Conservation (phyloP, 92 coral and sea anemone species). For the Epizoanthus rinbou region DNA sequence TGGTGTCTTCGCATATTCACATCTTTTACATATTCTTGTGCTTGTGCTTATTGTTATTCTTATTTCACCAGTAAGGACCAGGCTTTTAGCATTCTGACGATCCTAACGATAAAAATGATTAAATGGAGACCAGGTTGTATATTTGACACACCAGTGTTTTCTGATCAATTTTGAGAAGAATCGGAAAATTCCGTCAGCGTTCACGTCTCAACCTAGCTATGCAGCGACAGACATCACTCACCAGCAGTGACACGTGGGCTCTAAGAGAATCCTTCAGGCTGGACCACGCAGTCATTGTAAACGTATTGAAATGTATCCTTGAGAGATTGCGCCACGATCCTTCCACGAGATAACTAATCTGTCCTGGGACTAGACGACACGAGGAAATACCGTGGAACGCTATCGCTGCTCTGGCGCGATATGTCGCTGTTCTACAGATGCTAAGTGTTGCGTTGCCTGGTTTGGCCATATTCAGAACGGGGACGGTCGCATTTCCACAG, state of each 20-base stretch:
- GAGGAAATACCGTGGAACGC: not conserved
- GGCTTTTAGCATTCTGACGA: no score
- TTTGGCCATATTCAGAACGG: slow-evolving; percentile 6
- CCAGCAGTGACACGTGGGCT: not conserved
- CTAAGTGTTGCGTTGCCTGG: not conserved
- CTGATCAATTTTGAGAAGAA: no score
- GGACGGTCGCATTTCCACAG: slow-evolving; percentile 24
- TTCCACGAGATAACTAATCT: slow-evolving; percentile 3
- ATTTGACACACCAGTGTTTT: no score
- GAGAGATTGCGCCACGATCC: slow-evolving; percentile 30
- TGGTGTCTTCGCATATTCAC: no score
- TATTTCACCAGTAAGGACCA: no score
- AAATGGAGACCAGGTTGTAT: no score
- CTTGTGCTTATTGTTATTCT: no score
- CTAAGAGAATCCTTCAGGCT: no score
- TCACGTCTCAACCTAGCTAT: no score
- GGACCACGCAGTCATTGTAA: not conserved
- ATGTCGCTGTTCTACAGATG: not conserved
- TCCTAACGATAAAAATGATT: no score
- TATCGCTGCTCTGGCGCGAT: slow-evolving; percentile 1
- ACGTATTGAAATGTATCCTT: not conserved
- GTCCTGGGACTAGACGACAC: not conserved
- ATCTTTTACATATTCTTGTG: no score
- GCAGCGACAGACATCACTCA: not conserved
- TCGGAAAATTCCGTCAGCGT: no score